phyloP scores from a whole-genome alignment of 64 coral and sea anemone species.

The Montipora sp. region DNA sequence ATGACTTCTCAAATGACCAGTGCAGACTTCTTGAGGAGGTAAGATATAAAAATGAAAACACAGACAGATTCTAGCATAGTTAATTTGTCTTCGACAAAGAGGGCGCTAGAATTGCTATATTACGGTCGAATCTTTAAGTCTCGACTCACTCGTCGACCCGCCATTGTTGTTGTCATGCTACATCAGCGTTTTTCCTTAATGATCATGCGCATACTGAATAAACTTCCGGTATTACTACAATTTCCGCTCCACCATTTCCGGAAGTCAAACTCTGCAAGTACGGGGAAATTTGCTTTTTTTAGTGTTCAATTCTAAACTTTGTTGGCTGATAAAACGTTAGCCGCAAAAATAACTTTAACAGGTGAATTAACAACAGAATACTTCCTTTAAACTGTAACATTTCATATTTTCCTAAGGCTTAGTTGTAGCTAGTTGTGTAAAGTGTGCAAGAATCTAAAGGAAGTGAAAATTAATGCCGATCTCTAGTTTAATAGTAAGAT shows the following conservation, averaged over 20 bases:
- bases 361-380: too few relatives aligned
- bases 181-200: constrained; percentile 17
- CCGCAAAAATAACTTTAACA: too few relatives aligned
- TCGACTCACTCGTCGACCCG: neutral
- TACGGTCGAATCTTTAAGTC: neutral
- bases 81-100: neutral
- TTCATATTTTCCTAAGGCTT: too few relatives aligned
- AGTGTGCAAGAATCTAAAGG: too few relatives aligned
- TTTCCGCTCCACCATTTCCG: neutral
- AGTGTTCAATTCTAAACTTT: too few relatives aligned
- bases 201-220: neutral
- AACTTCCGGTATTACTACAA: neutral
- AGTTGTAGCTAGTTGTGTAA: too few relatives aligned
- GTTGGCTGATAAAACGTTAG: too few relatives aligned
- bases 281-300: too few relatives aligned
- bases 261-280: too few relatives aligned
- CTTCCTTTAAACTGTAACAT: too few relatives aligned
- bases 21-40: neutral
- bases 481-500: too few relatives aligned
- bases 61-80: neutral
- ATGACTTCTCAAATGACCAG: neutral
- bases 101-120: neutral
- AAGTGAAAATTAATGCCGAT: too few relatives aligned
- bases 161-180: constrained; percentile 16
- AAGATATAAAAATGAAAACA: neutral